A percentile compares a stretch with the other conserved stretches of the same genome.
Evolutionary conservation across 2,797 vertebrate genomes (phyloP).

Genomic region (Helostoma temminkii): DNA sequence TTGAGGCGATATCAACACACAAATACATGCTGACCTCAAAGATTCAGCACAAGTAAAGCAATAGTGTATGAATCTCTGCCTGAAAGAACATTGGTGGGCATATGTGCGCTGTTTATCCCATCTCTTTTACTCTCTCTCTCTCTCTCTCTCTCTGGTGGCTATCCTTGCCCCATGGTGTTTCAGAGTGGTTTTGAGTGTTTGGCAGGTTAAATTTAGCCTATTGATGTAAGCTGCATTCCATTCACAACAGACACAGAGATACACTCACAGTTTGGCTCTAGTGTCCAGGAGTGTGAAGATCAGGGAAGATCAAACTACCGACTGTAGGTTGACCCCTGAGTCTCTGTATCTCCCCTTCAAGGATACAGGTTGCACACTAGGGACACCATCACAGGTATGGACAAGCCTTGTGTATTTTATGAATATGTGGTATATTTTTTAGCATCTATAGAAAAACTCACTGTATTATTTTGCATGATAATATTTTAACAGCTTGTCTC

Average conservation of each 20-base stretch:
- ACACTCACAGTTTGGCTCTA: conserved; percentile 87
- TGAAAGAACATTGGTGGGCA: conserved; percentile 17
- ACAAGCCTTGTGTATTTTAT: conserved; percentile 26
- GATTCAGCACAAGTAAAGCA: conserved; percentile 27
- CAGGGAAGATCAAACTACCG: conserved; percentile 85
- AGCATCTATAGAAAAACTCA: neutral
- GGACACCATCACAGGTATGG: conserved; percentile 81
- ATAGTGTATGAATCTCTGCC: conserved; percentile 21
- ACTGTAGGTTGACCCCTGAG: conserved; percentile 81
- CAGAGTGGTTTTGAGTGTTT: conserved; percentile 92
- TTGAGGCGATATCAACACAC: conserved; percentile 22
- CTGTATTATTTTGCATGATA: conserved; percentile 10
- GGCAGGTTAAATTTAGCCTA: conserved; percentile 95
- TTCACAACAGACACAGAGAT: conserved; percentile 88
- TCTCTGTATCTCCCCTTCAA: conserved; percentile 72
- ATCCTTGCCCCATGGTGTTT: conserved; percentile 78
- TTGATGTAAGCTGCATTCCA: conserved; percentile 99
- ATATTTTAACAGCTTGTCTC: neutral
- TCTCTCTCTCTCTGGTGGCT: conserved; percentile 47
- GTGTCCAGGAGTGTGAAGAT: conserved; percentile 91
- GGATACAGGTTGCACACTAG: conserved; percentile 71
- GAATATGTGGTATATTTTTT: conserved; percentile 11
- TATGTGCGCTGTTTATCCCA: conserved; percentile 38
- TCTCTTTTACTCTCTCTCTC: conserved; percentile 22
- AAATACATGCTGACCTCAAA: conserved; percentile 28